Conservation (phyloP, 92 coral and sea anemone species). For the Diadumene lineata region DNA sequence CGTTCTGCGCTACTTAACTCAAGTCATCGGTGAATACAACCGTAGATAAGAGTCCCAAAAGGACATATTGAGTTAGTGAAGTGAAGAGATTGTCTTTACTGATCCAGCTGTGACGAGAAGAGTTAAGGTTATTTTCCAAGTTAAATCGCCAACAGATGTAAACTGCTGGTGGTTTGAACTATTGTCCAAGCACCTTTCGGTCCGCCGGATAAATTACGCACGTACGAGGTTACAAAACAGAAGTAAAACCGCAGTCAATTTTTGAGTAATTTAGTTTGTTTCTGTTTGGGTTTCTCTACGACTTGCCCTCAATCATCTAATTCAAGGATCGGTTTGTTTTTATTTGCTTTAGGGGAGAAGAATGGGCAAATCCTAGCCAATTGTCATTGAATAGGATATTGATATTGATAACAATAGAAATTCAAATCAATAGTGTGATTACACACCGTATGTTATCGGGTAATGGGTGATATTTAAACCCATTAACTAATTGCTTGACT, state of each 20-base stretch:
- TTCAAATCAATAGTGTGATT: constrained; percentile 14
- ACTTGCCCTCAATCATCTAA: too few relatives aligned
- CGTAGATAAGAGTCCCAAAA: not conserved
- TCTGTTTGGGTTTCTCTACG: too few relatives aligned
- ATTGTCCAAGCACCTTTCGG: not conserved
- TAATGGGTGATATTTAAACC: constrained; percentile 6
- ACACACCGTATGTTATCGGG: constrained; percentile 19
- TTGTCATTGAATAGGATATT: constrained; percentile 5
- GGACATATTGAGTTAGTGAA: not conserved
- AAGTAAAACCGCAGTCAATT: too few relatives aligned
- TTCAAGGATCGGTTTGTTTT: not conserved
- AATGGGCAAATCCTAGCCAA: not conserved
- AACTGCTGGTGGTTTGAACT: constrained; percentile 1
- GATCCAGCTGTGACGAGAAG: constrained; percentile 7
- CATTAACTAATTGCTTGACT: constrained; percentile 21
- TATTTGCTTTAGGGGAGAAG: not conserved
- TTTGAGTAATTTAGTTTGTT: too few relatives aligned
- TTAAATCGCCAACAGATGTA: constrained; percentile 12
- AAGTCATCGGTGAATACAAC: not conserved
- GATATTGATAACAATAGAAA: not conserved
- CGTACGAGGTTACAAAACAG: too few relatives aligned
- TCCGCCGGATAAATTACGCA: too few relatives aligned
- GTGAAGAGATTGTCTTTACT: not conserved
- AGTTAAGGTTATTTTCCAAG: not conserved
- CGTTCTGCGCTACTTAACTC: constrained; percentile 3